phyloP scores from a whole-genome alignment of 2,113 vertebrate species.

The Esox niger region DNA sequence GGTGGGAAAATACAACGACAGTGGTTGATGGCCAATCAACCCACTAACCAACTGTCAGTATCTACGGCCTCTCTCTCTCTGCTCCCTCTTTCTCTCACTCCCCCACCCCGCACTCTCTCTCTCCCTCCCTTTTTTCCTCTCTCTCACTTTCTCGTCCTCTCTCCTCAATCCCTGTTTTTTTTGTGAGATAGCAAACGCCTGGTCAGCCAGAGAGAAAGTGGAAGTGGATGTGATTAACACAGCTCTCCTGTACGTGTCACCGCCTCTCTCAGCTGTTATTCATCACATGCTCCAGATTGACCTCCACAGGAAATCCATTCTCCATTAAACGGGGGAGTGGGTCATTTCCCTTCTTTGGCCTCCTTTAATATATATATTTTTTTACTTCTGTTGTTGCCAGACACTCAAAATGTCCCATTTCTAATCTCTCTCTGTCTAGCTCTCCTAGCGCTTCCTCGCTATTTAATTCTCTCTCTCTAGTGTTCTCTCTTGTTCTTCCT shows the following conservation, averaged over 20 bases:
- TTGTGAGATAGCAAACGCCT: slow-evolving; percentile 1
- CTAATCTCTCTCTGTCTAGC: too few relatives aligned
- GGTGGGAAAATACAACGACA: neutral
- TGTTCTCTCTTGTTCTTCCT: too few relatives aligned
- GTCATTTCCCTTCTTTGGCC: too few relatives aligned
- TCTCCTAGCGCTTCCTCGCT: too few relatives aligned
- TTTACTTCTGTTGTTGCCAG: neutral
- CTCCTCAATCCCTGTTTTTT: neutral
- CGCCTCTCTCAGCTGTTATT: neutral
- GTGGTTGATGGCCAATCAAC: neutral
- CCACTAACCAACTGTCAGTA: neutral
- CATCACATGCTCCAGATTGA: slow-evolving; percentile 4
- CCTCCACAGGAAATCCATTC: neutral
- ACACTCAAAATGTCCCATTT: neutral
- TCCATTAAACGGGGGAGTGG: neutral
- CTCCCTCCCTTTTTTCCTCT: too few relatives aligned
- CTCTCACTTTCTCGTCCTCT: too few relatives aligned
- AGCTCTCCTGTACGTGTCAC: neutral
- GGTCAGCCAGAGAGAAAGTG: neutral
- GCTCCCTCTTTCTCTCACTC: neutral
- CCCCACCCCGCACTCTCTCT: too few relatives aligned
- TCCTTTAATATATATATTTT: neutral
- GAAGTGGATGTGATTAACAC: neutral
- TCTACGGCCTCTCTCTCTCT: neutral
- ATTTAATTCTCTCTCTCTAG: too few relatives aligned